Evolutionary conservation across 2,888 invertebrate species (phyloP).

Genomic region (Myopa testacea): DNA sequence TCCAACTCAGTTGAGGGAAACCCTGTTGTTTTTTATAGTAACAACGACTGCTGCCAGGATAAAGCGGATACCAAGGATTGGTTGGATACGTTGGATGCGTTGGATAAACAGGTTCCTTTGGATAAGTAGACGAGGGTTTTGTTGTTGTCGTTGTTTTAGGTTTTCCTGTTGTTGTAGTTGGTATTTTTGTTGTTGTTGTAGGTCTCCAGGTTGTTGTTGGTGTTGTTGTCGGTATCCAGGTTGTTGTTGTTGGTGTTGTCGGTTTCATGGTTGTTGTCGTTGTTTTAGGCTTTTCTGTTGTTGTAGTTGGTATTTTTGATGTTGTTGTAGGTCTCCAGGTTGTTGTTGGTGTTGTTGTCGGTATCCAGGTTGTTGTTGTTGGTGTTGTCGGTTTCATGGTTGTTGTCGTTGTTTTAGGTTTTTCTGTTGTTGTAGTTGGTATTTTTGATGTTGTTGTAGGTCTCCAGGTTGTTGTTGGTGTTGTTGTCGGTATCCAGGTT

Average conservation of each 20-base stretch:
- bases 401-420: background rate
- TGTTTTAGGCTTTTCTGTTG: background rate
- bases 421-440: background rate
- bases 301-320: background rate
- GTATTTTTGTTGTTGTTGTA: background rate
- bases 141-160: background rate
- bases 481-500: constrained; percentile 16
- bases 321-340: constrained; percentile 2
- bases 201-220: background rate
- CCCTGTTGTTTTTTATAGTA: constrained; percentile 54
- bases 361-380: background rate
- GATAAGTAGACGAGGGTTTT: background rate
- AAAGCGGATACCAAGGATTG: constrained; percentile 9
- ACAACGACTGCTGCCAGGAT: constrained; percentile 43
- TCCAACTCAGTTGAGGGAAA: constrained; percentile 38
- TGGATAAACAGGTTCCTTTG: background rate
- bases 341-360: constrained; percentile 14
- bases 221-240: constrained; percentile 7
- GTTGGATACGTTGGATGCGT: background rate
- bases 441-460: background rate
- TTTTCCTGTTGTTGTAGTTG: background rate
- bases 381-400: background rate
- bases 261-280: constrained; percentile 2
- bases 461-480: background rate
- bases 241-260: background rate